Conservation (phyloP, 2,113 vertebrate genomes). For the Macquaria australasica region DNA sequence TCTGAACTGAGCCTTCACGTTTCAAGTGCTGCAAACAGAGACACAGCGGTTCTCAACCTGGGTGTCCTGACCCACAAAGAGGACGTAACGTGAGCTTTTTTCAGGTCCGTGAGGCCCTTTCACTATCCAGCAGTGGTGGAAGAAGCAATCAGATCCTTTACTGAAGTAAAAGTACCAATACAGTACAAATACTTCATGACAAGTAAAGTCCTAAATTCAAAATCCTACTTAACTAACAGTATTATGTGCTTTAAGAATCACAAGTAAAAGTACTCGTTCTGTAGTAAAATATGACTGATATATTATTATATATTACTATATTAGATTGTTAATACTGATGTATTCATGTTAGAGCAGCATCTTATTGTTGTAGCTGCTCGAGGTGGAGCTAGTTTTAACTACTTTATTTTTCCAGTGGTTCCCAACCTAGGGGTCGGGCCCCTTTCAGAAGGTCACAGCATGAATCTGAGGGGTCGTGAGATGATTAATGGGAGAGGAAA, state of each 20-base stretch:
- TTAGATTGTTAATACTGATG: constrained; percentile 12
- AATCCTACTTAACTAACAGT: neutral
- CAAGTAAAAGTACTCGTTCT: neutral
- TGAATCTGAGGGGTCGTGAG: neutral
- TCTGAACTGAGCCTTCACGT: constrained; percentile 28
- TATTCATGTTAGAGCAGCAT: neutral
- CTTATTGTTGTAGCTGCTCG: neutral
- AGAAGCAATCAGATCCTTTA: neutral
- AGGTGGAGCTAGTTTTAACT: neutral
- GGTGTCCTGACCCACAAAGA: neutral
- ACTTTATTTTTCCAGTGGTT: neutral
- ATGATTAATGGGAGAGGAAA: neutral
- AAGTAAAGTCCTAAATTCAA: neutral
- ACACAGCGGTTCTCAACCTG: constrained; percentile 41
- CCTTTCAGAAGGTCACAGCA: neutral
- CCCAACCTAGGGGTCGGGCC: neutral
- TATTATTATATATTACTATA: neutral
- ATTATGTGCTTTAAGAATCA: neutral
- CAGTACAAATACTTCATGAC: neutral
- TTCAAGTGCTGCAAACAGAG: neutral
- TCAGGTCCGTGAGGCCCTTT: neutral
- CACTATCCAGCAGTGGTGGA: neutral
- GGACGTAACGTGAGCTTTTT: neutral
- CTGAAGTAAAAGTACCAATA: neutral
- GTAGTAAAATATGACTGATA: neutral